A percentile compares a stretch with the other conserved stretches of the same genome.
Conservation (phyloP, 2,797 vertebrate species). For the Helostoma temminkii region DNA sequence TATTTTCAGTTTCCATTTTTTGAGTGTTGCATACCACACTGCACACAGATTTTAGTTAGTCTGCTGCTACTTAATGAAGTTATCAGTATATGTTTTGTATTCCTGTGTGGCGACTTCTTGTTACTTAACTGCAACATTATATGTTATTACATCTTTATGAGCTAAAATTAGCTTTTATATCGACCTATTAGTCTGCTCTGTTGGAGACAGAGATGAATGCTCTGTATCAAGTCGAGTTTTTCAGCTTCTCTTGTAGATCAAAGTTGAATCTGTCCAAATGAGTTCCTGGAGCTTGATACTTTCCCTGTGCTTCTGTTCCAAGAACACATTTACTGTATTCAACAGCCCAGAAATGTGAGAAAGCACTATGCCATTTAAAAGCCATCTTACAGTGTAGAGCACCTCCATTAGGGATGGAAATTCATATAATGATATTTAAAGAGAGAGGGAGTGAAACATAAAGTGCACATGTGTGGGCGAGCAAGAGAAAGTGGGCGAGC, state of each 20-base stretch:
- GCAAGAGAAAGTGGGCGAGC: constrained; percentile 16
- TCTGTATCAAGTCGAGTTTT: neutral
- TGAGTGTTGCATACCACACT: neutral
- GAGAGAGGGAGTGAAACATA: neutral
- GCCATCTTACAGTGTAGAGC: neutral
- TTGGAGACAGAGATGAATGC: neutral
- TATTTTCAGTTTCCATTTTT: neutral
- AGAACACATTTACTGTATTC: constrained; percentile 10
- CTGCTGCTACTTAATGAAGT: too few relatives aligned
- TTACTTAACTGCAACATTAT: neutral
- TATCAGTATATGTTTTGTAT: too few relatives aligned
- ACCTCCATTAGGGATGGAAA: constrained; percentile 19
- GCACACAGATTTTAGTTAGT: neutral
- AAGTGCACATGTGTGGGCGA: constrained; percentile 24
- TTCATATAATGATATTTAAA: constrained; percentile 37
- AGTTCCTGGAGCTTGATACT: neutral
- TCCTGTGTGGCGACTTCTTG: too few relatives aligned
- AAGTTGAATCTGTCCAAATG: constrained; percentile 6
- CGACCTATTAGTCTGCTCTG: neutral
- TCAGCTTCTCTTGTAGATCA: neutral
- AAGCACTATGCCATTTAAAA: constrained; percentile 13
- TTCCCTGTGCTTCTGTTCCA: neutral
- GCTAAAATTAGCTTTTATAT: neutral
- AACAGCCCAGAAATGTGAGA: constrained; percentile 21
- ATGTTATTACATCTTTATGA: neutral